Evolutionary conservation across 2,113 vertebrate genomes (phyloP), one percentile per base, ranked within the genome.

Genomic region (Cinclus cinclus): DNA sequence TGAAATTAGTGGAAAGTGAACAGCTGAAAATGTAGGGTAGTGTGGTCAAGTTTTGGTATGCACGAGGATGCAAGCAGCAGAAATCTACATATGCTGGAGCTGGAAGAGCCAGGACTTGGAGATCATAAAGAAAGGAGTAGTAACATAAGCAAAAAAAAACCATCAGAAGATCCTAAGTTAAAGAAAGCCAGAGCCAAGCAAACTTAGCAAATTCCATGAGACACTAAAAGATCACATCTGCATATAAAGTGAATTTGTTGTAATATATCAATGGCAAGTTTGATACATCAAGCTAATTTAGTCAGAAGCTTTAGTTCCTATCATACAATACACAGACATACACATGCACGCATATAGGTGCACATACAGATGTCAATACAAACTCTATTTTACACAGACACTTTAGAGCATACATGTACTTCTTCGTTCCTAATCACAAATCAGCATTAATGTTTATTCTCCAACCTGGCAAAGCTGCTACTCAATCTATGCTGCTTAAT

Each of bases 291-390:
- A 69, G 23, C 22, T 79, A 58, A 33, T 47, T 3, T 27, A 37
- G n/a, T 60, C 49, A 58, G 19, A 59, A 30, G 31, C 67, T 92
- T 68, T 13, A 75, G 52, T 13, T 8, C 5, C 39, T 46, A 6
- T 18, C 4, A 11, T 3, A 60, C 1, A 0, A 27, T 7, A 11
- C 21, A 56, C 33, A 91, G 11, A 55, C 33, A 64, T 4, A 39
- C 2, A 1, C 7, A 20, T 3, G 28, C 42, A 67, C 4, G 18
- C 20, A 33, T 7, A 7, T 7, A 22, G 0, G 0, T 11, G 6
- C 11, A 52, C 5, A 50, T 3, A 71, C 11, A 87, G 14, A 11
- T 16, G 53, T 60, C 53, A 69, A 17, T 13, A 52, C 8, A 67
- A 21, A 41, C 22, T 22, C 2, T 6, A 46, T 3, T 5, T 41